phyloP scores from a whole-genome alignment of 2,888 invertebrate species.

The Unio pictorum region DNA sequence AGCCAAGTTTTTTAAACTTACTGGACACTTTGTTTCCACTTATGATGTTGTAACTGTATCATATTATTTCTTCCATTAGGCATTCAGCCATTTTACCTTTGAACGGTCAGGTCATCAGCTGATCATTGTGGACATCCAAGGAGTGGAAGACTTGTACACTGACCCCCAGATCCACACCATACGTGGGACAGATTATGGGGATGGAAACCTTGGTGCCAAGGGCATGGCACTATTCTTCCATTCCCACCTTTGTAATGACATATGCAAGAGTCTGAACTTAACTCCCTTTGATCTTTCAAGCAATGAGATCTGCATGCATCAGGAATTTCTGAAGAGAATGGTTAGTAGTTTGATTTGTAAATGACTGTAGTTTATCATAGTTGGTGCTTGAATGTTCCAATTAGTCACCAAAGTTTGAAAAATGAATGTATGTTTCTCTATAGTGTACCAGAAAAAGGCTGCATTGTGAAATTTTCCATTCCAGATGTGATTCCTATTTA shows the following conservation, averaged over 20 bases:
- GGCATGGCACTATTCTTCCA: constrained; percentile 78
- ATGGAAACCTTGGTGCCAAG: constrained; percentile 75
- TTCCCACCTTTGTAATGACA: constrained; percentile 75
- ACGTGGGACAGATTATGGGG: constrained; percentile 73
- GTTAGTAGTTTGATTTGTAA: constrained; percentile 18
- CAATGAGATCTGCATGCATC: constrained; percentile 61
- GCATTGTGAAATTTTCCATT: no score
- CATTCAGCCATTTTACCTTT: constrained; percentile 77
- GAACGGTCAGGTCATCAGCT: constrained; percentile 76
- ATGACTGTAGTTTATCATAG: no score
- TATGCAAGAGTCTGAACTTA: constrained; percentile 74
- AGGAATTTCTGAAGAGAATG: constrained; percentile 47
- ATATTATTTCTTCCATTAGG: constrained; percentile 58
- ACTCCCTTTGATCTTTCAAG: constrained; percentile 74
- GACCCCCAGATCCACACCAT: constrained; percentile 77
- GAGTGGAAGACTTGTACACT: constrained; percentile 77
- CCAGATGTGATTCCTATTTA: no score
- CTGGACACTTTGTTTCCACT: no score
- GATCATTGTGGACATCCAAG: constrained; percentile 77
- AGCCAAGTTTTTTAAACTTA: no score
- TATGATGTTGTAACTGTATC: neutral
- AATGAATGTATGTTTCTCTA: no score
- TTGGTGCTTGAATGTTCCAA: no score
- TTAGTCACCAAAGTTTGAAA: no score
- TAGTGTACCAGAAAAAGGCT: no score